Evolutionary conservation across 1,140 invertebrate genomes (phyloP), one percentile per base, ranked within the genome.

Genomic region (Apis florea): DNA sequence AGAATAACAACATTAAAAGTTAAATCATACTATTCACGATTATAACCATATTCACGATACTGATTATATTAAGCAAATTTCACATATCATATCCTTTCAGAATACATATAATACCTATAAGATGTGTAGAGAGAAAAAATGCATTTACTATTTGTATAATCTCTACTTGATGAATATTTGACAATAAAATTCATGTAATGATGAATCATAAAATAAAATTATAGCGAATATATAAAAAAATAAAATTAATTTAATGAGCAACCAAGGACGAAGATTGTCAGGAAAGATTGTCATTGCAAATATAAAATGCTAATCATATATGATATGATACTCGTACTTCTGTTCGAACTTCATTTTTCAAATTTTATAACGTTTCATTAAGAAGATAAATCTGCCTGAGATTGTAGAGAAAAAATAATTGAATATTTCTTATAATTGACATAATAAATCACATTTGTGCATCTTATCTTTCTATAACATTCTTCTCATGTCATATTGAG

Each of bases 391-490:
- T 31, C 13, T 80, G 24, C 1, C 61, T 80, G 31, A 31, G 51
- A 80, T 19, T 63, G 31, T 74, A 56, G 26, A 64, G 64, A 54
- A 40, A 73, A 66, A 74, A 80, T 54, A 80, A 80, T 63, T 73
- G 8, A 19, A 26, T 19, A 51, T 80, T 19, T 74, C 15, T 80
- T 80, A 78, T 53, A 68, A 76, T 12, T 69, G 53, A 8, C 19
- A 17, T 17, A 54, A 12, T 49, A 11, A 26, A 17, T 12, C 53
- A 54, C 73, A 19, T 21, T 24, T 9, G 1, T 40, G 17, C 13
- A n/a, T 26, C 13, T 58, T 19, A 1, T 40, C n/a, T 63, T n/a
- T 26, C 40, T 67, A 67, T 49, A 11, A 0, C 40, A 19, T 31
- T 24, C 11, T 64, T 26, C 15, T 3, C 58, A 66, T 40, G 31